A percentile compares a stretch with the other conserved stretches of the same genome.
These are phyloP conservation scores for Xenus cinereus DNA, from an alignment of 2,113 vertebrate species.

Conservation along the genomic window DNA sequence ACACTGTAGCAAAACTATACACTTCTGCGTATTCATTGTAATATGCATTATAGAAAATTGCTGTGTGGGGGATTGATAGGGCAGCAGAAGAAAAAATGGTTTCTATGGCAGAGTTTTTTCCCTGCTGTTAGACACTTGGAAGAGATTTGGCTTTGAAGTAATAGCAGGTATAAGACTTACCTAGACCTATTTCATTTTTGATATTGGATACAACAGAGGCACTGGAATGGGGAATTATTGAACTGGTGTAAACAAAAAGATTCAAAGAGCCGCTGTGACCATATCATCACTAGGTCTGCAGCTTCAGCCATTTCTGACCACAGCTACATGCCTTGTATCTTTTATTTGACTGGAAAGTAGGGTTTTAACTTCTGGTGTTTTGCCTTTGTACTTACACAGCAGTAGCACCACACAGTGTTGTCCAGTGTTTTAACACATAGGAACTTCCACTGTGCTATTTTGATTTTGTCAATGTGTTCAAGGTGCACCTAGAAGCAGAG, in stretches of 20 bases:
- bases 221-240: not conserved
- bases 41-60: not conserved
- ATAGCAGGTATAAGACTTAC: not conserved
- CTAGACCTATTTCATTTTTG: not conserved
- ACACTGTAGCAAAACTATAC: not conserved
- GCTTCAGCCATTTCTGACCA: not conserved
- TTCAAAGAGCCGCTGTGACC: not conserved
- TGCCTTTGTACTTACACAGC: not conserved
- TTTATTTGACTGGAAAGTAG: not conserved
- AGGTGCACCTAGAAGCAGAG: not conserved
- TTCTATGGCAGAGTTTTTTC: not conserved
- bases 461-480: not conserved
- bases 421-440: not conserved
- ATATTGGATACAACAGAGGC: not conserved
- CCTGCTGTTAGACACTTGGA: not conserved
- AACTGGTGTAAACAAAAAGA: not conserved
- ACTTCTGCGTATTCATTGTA: not conserved
- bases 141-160: not conserved
- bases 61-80: not conserved
- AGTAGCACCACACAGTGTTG: not conserved
- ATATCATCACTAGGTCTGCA: not conserved
- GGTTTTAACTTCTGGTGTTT: not conserved
- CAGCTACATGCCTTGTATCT: not conserved
- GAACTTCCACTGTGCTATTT: not conserved
- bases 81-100: not conserved